A percentile compares a stretch with the other conserved stretches of the same genome.
Evolutionary conservation across 1,140 invertebrate genomes (phyloP).

Genomic region (Rhopalosiphum padi): DNA sequence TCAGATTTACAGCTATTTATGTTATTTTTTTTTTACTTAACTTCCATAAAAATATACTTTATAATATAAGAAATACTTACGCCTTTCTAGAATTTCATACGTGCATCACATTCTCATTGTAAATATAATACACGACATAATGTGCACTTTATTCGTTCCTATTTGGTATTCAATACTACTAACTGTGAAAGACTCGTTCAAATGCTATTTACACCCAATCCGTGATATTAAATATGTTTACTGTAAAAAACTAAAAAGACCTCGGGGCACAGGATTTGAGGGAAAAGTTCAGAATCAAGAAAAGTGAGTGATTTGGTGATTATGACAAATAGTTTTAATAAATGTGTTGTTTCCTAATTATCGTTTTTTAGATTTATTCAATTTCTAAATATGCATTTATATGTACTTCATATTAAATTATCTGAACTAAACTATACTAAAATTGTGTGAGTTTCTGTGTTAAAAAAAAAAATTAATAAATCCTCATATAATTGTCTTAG

Average conservation of each 20-base stretch:
- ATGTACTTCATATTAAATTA: too few relatives aligned
- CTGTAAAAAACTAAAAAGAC: background rate
- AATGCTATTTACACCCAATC: background rate
- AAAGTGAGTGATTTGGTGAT: too few relatives aligned
- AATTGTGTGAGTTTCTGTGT: background rate
- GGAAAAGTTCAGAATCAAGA: too few relatives aligned
- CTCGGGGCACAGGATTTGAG: too few relatives aligned
- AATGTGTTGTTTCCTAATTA: too few relatives aligned
- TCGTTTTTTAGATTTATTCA: too few relatives aligned
- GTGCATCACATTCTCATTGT: background rate
- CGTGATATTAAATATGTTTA: background rate
- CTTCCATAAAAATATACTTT: background rate
- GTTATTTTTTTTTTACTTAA: background rate
- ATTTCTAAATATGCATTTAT: too few relatives aligned
- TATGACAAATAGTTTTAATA: too few relatives aligned
- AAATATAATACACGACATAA: background rate
- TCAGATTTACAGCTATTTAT: background rate
- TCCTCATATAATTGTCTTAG: background rate
- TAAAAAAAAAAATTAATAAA: background rate
- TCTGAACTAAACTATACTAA: too few relatives aligned
- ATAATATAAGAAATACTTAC: background rate
- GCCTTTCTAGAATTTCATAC: background rate
- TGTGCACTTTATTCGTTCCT: background rate
- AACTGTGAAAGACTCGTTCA: background rate
- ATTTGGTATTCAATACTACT: background rate